Conservation (phyloP, 2,888 invertebrate genomes). For the Sthenelais limicola region DNA sequence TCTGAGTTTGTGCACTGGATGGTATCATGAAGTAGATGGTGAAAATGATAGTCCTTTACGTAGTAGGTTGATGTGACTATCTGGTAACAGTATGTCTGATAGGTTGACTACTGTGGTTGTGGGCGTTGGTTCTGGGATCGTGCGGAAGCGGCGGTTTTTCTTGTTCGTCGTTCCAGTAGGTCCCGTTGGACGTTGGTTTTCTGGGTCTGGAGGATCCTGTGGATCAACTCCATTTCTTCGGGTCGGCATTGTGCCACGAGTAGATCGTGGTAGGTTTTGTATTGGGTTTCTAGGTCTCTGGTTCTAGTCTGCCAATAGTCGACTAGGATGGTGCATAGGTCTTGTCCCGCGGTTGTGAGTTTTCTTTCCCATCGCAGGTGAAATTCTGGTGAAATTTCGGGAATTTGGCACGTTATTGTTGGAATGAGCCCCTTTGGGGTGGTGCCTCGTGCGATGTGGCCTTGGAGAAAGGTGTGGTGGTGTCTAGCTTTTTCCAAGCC, state of each 20-base stretch:
- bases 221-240: neutral
- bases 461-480: neutral
- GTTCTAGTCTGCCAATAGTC: neutral
- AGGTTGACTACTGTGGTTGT: constrained; percentile 8
- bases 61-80: neutral
- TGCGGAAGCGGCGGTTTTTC: neutral
- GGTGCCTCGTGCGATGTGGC: neutral
- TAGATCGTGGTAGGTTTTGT: neutral
- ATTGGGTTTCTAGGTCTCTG: neutral
- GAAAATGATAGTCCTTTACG: neutral
- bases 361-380: neutral
- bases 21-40: neutral
- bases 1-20: neutral
- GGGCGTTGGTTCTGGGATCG: neutral
- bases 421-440: neutral
- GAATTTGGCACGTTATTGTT: neutral
- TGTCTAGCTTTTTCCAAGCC: neutral
- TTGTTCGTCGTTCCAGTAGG: neutral
- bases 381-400: neutral
- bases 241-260: neutral
- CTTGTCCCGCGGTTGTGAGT: neutral
- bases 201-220: neutral
- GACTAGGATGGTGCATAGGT: neutral
- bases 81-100: neutral
- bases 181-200: neutral